Evolutionary conservation across 2,113 vertebrate genomes (phyloP).

Genomic region (Butastur rufipennis): DNA sequence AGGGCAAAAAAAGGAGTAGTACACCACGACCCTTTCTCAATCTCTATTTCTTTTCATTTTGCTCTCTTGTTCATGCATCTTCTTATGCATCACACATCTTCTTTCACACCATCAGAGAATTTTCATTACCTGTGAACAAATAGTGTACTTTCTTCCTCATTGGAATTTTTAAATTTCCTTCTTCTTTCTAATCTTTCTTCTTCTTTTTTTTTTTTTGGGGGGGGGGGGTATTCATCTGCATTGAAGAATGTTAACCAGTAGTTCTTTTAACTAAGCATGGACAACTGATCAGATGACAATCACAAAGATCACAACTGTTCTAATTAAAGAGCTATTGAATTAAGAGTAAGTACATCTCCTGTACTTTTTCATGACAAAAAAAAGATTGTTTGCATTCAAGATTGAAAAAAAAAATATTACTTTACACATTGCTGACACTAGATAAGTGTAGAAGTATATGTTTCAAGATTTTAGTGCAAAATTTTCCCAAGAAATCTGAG

Average conservation of each 20-base stretch:
- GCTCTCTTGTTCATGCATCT: not conserved
- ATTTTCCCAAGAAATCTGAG: not conserved
- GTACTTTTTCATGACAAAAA: not conserved
- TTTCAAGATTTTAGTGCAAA: not conserved
- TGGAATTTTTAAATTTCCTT: not conserved
- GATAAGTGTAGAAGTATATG: not conserved
- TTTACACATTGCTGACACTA: not conserved
- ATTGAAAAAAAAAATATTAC: not conserved
- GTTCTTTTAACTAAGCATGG: not conserved
- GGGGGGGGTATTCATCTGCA: not conserved
- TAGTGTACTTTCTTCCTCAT: not conserved
- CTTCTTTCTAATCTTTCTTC: not conserved
- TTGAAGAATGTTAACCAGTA: not conserved
- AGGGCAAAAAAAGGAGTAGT: not conserved
- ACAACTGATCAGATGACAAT: not conserved
- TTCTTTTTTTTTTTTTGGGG: no score
- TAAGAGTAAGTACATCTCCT: not conserved
- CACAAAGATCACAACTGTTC: not conserved
- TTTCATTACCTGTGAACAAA: not conserved
- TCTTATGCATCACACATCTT: not conserved
- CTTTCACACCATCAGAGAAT: not conserved
- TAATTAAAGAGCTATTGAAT: not conserved
- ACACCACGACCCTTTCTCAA: accelerated
- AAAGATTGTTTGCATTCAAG: not conserved
- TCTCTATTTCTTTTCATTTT: not conserved